Conservation (phyloP, 2,888 invertebrate genomes). For the Spilosoma lubricipeda region DNA sequence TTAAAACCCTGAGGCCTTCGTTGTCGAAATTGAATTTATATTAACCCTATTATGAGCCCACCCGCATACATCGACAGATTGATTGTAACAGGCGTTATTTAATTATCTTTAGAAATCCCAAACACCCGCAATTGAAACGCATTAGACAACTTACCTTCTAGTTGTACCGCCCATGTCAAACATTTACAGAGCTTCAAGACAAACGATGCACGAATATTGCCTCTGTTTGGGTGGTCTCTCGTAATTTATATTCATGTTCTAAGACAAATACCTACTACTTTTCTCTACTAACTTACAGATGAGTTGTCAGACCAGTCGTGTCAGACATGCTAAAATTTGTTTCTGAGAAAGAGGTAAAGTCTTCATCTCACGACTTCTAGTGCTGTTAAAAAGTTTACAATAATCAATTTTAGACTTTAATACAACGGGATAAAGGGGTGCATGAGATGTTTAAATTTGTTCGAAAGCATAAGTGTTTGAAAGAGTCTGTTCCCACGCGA, state of each 20-base stretch:
- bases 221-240: slow-evolving; percentile 61
- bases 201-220: slow-evolving; percentile 47
- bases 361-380: slow-evolving; percentile 41
- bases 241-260: slow-evolving; percentile 34
- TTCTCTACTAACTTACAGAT: slow-evolving; percentile 56
- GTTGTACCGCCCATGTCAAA: slow-evolving; percentile 53
- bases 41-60: slow-evolving; percentile 72
- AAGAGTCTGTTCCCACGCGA: slow-evolving; percentile 77
- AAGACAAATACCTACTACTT: slow-evolving; percentile 37
- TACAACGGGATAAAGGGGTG: slow-evolving; percentile 28
- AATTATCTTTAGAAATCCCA: slow-evolving; percentile 41
- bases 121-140: slow-evolving; percentile 51
- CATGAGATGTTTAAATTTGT: slow-evolving; percentile 25
- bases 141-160: slow-evolving; percentile 51
- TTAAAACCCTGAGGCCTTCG: slow-evolving; percentile 43
- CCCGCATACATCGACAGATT: slow-evolving; percentile 67
- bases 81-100: slow-evolving; percentile 54
- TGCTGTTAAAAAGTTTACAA: slow-evolving; percentile 15
- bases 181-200: slow-evolving; percentile 47
- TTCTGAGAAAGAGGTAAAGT: slow-evolving; percentile 63
- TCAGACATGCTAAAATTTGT: slow-evolving; percentile 73
- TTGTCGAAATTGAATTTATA: slow-evolving; percentile 68
- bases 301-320: slow-evolving; percentile 61
- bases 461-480: slow-evolving; percentile 42
- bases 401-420: slow-evolving; percentile 35